Conservation (phyloP, 2,888 invertebrate species). For the Arenicola marina region DNA sequence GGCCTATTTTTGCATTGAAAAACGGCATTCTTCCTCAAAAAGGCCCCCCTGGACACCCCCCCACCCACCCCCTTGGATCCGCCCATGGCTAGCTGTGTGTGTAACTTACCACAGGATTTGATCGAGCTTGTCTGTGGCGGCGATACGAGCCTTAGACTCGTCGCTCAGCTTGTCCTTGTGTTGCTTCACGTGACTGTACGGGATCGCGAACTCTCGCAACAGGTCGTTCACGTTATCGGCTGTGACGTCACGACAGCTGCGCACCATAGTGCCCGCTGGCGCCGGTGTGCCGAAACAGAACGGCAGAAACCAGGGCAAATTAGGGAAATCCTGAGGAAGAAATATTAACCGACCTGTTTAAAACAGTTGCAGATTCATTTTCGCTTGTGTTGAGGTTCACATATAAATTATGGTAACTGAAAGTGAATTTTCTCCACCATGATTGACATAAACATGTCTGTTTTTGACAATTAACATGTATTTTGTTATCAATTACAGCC, state of each 20-base stretch:
- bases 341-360: too few species aligned
- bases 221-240: constrained; percentile 54
- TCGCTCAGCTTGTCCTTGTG: constrained; percentile 41
- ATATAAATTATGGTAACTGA: too few species aligned
- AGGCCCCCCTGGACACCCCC: too few species aligned
- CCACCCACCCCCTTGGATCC: too few species aligned
- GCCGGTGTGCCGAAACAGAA: constrained; percentile 54
- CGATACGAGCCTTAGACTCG: constrained; percentile 52
- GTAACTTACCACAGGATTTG: constrained; percentile 53
- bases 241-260: constrained; percentile 42
- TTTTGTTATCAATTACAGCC: too few species aligned
- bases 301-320: constrained; percentile 56
- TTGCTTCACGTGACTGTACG: constrained; percentile 50
- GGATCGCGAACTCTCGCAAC: constrained; percentile 47
- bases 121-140: constrained; percentile 48
- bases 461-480: too few species aligned
- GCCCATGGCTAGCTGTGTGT: not conserved
- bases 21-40: too few species aligned
- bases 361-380: too few species aligned
- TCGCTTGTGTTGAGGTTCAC: too few species aligned
- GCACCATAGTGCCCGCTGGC: constrained; percentile 47
- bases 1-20: too few species aligned
- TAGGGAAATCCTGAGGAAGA: constrained; percentile 56
- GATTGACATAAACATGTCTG: too few species aligned
- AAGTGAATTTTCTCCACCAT: too few species aligned